A percentile compares a stretch with the other conserved stretches of the same genome.
phyloP scores from a whole-genome alignment of 2,888 invertebrate species.

The Arctia plantaginis region DNA sequence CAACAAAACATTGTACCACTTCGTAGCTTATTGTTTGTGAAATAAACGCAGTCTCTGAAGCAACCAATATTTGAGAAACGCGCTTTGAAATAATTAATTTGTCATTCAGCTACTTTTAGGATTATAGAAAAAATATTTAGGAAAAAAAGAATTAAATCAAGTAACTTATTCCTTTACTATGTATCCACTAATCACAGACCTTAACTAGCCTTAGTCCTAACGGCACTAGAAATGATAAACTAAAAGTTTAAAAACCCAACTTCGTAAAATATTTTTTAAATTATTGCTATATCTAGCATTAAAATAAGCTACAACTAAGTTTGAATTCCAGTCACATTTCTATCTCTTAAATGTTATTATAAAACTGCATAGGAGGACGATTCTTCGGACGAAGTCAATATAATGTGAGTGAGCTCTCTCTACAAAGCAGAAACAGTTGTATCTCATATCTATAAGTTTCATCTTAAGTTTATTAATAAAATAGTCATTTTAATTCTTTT shows the following conservation, averaged over 20 bases:
- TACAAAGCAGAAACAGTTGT: background rate
- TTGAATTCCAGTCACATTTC: background rate
- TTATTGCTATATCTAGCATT: no score
- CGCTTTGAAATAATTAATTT: background rate
- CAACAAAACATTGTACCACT: conserved; percentile 27
- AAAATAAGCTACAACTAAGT: no score
- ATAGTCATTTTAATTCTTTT: no score
- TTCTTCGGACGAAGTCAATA: background rate
- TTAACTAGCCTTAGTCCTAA: no score
- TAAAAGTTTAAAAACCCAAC: background rate
- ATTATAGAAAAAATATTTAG: background rate
- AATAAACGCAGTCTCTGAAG: background rate
- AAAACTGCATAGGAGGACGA: background rate
- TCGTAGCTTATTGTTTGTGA: conserved; percentile 3
- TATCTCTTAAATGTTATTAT: background rate
- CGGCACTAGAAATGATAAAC: no score
- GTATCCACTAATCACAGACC: no score
- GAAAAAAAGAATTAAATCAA: background rate
- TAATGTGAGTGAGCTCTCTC: background rate
- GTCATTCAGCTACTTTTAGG: background rate
- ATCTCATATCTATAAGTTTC: background rate
- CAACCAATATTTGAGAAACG: background rate
- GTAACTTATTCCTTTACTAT: background rate
- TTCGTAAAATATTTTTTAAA: background rate
- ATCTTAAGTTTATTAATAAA: no score